Evolutionary conservation across 92 coral and sea anemone species (phyloP).

Genomic region (Plumapathes pennacea): DNA sequence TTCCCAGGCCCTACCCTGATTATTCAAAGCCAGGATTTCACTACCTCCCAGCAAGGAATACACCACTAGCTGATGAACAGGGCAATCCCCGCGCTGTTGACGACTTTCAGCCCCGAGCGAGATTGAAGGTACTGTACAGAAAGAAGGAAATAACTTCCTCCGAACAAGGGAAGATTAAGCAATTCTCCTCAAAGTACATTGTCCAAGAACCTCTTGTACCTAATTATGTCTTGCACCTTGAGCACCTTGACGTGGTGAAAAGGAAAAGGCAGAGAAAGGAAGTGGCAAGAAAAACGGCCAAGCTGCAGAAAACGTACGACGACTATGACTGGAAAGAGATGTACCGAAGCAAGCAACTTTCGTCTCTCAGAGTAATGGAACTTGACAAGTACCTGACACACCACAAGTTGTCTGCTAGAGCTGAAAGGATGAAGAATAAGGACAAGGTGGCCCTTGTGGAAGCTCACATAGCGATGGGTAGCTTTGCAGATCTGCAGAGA

Average conservation of each 20-base stretch:
- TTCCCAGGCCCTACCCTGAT: constrained; percentile 60
- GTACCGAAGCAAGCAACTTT: constrained; percentile 27
- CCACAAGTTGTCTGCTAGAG: constrained; percentile 27
- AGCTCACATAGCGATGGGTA: constrained; percentile 56
- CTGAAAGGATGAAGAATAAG: constrained; percentile 18
- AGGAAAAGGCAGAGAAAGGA: constrained; percentile 36
- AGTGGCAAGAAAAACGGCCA: constrained; percentile 24
- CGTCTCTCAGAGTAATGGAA: constrained; percentile 44
- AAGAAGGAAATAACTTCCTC: constrained; percentile 20
- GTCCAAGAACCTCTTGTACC: constrained; percentile 28
- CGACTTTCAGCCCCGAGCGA: constrained; percentile 59
- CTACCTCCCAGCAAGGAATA: constrained; percentile 39
- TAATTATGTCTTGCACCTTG: constrained; percentile 30
- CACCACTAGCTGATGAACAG: constrained; percentile 22
- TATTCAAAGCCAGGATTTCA: constrained; percentile 22
- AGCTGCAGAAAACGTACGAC: constrained; percentile 33
- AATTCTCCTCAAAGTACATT: constrained; percentile 31
- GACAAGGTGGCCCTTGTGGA: constrained; percentile 56
- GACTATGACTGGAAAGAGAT: constrained; percentile 43
- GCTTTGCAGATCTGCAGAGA: constrained; percentile 5
- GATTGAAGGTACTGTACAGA: constrained; percentile 7
- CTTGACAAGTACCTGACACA: constrained; percentile 40
- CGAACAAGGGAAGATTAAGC: constrained; percentile 27
- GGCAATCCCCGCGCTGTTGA: constrained; percentile 25
- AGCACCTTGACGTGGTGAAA: constrained; percentile 34